Base-by-base conservation (phyloP, 2,113 vertebrate genomes). In the Rallus limicola region DNA sequence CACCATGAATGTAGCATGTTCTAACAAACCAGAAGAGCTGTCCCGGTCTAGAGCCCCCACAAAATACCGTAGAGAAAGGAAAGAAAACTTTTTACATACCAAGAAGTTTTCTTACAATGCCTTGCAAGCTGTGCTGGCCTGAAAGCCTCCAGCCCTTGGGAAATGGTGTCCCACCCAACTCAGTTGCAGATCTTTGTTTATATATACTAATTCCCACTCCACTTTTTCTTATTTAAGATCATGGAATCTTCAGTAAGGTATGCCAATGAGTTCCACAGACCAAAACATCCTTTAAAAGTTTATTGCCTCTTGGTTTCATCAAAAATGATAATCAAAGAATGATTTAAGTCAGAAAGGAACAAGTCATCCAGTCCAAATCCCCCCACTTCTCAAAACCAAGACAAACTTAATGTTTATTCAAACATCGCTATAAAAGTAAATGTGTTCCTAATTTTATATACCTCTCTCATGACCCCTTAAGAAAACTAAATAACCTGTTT, bases 1-100 rank as follows among this genome's bases (percentile, higher is more conserved):
- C 24, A 17, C 2, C 7, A 13, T 42, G 26, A 36, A 36, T 2
- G 46, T 12, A 65, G 6, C 4, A 2, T 2, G 4, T 65, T 55
- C 25, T 55, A 24, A 74, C 23, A 53, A 79, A 34, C 3, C 20
- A 78, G 20, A 21, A 20, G 31, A 83, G 31, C 29, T 58, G 7
- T 36, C 16, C 33, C 42, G 63, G 34, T 19, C 53, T 33, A 24
- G 1, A 4, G 36, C 33, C 21, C n/a, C 40, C 36, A 81, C 5
- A 46, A 50, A 12, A 19, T 29, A 11, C 13, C 1, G 17, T 6
- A 25, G 6, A 16, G 7, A 76, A 78, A 77, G 64, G 42, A 53
- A 16, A 79, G 14, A 2, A 89, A 82, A 62, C 2, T 29, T 44
- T 77, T 59, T 48, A 53, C 10, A 13, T 20, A 16, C 33, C 5